Evolutionary conservation across 2,113 vertebrate species (phyloP).

Genomic region (Prunella fulvescens): DNA sequence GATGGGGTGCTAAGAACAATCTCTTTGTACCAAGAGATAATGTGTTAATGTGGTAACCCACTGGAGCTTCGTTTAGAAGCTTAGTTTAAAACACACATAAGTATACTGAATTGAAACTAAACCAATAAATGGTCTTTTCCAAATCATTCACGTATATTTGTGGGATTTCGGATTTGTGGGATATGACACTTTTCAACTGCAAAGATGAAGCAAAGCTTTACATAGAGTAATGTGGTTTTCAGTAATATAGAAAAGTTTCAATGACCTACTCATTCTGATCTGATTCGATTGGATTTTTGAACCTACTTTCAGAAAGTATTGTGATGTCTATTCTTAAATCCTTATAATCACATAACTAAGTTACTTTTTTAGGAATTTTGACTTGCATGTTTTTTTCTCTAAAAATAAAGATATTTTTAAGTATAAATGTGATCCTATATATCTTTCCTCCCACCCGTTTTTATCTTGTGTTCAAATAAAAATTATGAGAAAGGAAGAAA

Average conservation of each 20-base stretch:
- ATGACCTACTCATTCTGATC: neutral
- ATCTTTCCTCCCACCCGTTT: rapidly evolving
- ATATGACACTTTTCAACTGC: neutral
- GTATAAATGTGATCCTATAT: neutral
- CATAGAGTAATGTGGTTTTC: neutral
- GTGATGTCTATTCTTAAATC: neutral
- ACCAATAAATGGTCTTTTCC: neutral
- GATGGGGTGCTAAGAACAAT: neutral
- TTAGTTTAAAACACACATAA: neutral
- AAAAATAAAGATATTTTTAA: neutral
- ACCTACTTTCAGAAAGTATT: neutral
- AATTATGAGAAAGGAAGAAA: neutral
- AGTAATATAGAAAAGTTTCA: neutral
- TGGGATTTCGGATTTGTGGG: neutral
- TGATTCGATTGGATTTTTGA: neutral
- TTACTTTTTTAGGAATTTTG: neutral
- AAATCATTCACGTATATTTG: neutral
- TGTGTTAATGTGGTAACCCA: neutral
- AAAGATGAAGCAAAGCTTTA: neutral
- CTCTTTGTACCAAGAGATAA: too few species aligned
- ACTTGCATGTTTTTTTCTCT: neutral
- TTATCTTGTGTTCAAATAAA: neutral
- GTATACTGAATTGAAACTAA: neutral
- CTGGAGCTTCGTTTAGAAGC: neutral
- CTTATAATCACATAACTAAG: neutral